Percentiles rank a stretch among this genome's conserved stretches.
phyloP scores from a whole-genome alignment of 2,888 invertebrate species.

The Dichetophora obliterata region DNA sequence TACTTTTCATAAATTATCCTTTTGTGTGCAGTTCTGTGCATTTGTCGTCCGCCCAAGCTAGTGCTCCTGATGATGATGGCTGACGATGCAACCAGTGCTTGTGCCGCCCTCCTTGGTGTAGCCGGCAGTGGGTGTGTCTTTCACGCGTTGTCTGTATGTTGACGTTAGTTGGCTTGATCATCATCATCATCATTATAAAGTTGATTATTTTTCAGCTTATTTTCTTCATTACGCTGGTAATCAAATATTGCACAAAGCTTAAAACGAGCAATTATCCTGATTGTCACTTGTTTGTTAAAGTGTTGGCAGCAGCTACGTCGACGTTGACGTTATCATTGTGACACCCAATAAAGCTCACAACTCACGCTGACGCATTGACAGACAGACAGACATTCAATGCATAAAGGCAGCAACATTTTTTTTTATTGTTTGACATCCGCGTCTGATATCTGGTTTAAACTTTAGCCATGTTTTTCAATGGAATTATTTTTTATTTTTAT shows the following conservation, averaged over 20 bases:
- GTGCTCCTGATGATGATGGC: not conserved
- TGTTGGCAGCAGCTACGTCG: not conserved
- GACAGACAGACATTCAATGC: not conserved
- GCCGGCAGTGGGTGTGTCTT: not conserved
- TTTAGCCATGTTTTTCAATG: not conserved
- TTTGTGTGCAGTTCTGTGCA: constrained; percentile 33
- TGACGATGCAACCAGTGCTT: constrained; percentile 15
- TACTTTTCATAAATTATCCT: constrained; percentile 38
- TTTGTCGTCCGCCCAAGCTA: constrained; percentile 26
- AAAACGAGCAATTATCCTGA: constrained; percentile 32
- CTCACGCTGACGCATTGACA: not conserved
- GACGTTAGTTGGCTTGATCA: not conserved
- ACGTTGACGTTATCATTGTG: not conserved
- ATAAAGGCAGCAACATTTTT: constrained; percentile 6
- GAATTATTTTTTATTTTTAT: not conserved
- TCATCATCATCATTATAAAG: constrained; percentile 19
- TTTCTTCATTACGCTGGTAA: constrained; percentile 30
- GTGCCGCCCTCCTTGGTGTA: not conserved
- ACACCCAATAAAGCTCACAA: not conserved
- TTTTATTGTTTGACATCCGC: not conserved
- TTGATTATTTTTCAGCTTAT: constrained; percentile 31
- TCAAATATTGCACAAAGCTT: constrained; percentile 23
- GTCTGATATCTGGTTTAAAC: not conserved
- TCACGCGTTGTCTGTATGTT: not conserved
- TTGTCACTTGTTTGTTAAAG: constrained; percentile 15